Evolutionary conservation across 92 coral and sea anemone genomes (phyloP).

Genomic region (Porites lobata): DNA sequence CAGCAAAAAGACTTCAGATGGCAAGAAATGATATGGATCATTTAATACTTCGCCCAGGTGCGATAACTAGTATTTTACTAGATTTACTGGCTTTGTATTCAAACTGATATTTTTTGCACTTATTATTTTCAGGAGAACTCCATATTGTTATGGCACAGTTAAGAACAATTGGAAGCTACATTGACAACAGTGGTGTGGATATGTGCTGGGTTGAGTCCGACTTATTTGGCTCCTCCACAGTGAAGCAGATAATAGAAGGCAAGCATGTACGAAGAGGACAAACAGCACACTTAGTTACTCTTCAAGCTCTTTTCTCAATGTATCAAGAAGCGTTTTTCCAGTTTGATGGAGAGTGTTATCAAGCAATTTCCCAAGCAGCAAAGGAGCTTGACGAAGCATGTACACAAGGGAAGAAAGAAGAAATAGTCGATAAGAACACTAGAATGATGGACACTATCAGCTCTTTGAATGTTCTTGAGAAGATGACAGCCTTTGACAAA

Average conservation of each 20-base stretch:
- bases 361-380: slow-evolving; percentile 38
- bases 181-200: slow-evolving; percentile 68
- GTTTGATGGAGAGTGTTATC: not conserved
- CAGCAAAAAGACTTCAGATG: slow-evolving; percentile 61
- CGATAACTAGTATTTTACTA: no score
- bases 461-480: slow-evolving; percentile 2
- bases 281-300: slow-evolving; percentile 67
- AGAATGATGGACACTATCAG: slow-evolving; percentile 3
- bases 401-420: slow-evolving; percentile 1
- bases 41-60: slow-evolving; percentile 58
- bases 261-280: slow-evolving; percentile 65
- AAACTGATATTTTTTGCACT: no score
- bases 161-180: slow-evolving; percentile 51
- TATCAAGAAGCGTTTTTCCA: slow-evolving; percentile 18
- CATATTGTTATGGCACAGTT: slow-evolving; percentile 78
- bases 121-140: slow-evolving; percentile 24
- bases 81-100: no score
- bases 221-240: slow-evolving; percentile 66
- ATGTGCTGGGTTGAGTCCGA: slow-evolving; percentile 75
- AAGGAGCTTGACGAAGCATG: slow-evolving; percentile 46
- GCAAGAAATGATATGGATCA: slow-evolving; percentile 40
- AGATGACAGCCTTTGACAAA: slow-evolving; percentile 10
- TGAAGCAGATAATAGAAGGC: slow-evolving; percentile 74
- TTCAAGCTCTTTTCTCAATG: slow-evolving; percentile 62
- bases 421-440: not conserved